phyloP scores from a whole-genome alignment of 2,888 invertebrate genomes.

The Aphodius granarius region DNA sequence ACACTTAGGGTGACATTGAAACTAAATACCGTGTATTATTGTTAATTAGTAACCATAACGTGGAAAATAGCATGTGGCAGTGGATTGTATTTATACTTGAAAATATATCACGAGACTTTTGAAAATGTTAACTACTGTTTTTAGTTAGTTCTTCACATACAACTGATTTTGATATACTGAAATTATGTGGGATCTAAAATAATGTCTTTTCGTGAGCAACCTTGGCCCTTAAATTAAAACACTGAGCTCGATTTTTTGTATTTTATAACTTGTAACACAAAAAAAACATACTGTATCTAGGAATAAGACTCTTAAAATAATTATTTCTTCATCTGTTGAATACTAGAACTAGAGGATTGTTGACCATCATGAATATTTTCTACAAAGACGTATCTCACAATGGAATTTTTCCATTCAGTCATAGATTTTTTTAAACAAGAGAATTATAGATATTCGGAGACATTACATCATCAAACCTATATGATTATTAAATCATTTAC shows the following conservation, averaged over 20 bases:
- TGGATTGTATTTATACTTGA: background rate
- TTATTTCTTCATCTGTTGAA: no score
- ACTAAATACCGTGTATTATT: background rate
- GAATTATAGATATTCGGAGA: background rate
- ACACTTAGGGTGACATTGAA: background rate
- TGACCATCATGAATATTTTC: no score
- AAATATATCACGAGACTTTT: background rate
- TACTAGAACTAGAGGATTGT: no score
- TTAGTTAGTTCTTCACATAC: no score
- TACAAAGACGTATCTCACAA: background rate
- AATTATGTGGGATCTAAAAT: no score
- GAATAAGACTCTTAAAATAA: background rate
- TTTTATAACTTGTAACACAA: no score
- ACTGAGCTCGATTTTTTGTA: no score
- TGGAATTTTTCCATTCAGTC: background rate
- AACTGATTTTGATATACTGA: no score
- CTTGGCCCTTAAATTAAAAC: no score
- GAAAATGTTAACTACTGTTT: no score
- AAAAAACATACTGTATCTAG: background rate
- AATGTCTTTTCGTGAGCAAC: no score
- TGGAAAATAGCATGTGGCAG: background rate
- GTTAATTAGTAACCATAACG: background rate
- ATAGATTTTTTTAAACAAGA: background rate
- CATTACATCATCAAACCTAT: background rate
- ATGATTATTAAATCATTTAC: background rate